Evolutionary conservation across 2,113 vertebrate genomes (phyloP), one percentile per base, ranked within the genome.

Genomic region (Lates calcarifer): DNA sequence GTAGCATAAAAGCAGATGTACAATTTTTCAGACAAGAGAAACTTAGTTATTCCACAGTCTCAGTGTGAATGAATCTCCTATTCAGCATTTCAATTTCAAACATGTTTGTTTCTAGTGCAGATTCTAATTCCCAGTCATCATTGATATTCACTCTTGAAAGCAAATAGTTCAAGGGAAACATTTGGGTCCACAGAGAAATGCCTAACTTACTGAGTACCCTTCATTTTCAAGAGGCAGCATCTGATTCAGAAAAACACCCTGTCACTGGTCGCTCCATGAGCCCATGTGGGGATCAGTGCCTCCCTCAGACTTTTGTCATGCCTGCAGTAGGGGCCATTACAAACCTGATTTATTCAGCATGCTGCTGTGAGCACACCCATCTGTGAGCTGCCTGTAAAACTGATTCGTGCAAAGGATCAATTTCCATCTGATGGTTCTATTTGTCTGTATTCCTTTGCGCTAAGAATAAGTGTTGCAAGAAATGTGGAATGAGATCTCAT

Each of bases 141-240:
- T 91, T 92, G 85, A 91, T 85, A 94, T 94, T 91, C 93, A 86
- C 84, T 79, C 85, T 85, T 72, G 72, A 91, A 93, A 91, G 86
- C 87, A 93, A 91, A 92, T 89, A 88, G 85, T 92, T 92, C 66
- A 92, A 92, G 90, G 90, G 91, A 90, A 91, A 88, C 72, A 60
- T 87, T 87, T 74, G 31, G 69, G 68, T 77, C 88, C 85, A 12
- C 79, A 17, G 91, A 92, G 91, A 85, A 88, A 85, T 72, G 67
- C 58, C 68, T 80, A 53, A 60, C 81, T 89, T 83, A 73, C 66
- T 64, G 68, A 85, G 81, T 57, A 83, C 57, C 66, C 82, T 78
- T 85, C 67, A 73, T 81, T 89, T 88, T 84, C 61, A 73, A 74
- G 80, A 81, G 76, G 37, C 35, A 1, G 64, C 26, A 35, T 81